A percentile compares a stretch with the other conserved stretches of the same genome.
These are phyloP conservation scores for Avahi laniger DNA, from an alignment of 2,797 vertebrate species.

Conservation along the genomic window DNA sequence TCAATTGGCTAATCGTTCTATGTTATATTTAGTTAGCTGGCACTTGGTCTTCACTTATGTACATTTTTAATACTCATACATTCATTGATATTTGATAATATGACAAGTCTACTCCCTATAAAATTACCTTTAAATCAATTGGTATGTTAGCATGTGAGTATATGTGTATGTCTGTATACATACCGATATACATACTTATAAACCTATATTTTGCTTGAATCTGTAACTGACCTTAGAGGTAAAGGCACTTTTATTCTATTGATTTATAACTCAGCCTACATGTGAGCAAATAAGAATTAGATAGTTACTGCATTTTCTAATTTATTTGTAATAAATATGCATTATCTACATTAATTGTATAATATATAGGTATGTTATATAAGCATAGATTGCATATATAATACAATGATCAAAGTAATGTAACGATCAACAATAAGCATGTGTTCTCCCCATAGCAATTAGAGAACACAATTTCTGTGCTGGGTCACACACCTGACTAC, in stretches of 20 bases:
- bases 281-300: not conserved
- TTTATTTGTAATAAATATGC: slow-evolving; percentile 1
- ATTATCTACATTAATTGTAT: not conserved
- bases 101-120: not conserved
- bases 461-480: not conserved
- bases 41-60: not conserved
- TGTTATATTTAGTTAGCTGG: not conserved
- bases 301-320: not conserved
- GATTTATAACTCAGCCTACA: not conserved
- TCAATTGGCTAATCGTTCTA: not conserved
- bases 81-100: slow-evolving; percentile 10
- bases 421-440: not conserved
- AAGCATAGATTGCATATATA: not conserved
- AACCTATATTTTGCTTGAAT: not conserved
- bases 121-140: not conserved
- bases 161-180: not conserved
- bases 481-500: not conserved
- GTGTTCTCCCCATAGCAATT: not conserved
- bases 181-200: not conserved
- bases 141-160: not conserved
- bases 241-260: not conserved
- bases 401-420: not conserved
- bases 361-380: not conserved
- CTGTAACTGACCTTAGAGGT: not conserved
- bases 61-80: not conserved